These are phyloP conservation scores for Hypsibius dujardini DNA, from an alignment of 1,140 invertebrate species.

Conservation along the genomic window DNA sequence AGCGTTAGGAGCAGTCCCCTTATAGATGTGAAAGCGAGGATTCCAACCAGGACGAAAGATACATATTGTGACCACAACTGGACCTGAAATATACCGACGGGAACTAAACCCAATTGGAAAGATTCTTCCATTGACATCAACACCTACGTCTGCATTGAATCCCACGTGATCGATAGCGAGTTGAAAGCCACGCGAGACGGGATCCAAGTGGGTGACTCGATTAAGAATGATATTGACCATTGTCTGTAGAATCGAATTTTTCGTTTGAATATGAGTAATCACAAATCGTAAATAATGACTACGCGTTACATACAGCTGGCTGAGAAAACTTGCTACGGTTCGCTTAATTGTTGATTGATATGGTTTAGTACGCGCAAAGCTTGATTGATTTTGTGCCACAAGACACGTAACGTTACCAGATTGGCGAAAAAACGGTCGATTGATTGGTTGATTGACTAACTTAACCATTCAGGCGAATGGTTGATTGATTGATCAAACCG, in stretches of 20 bases:
- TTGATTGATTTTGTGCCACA: too few species aligned
- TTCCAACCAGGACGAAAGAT: slow-evolving; percentile 88
- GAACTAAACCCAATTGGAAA: too few species aligned
- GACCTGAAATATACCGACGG: slow-evolving; percentile 29
- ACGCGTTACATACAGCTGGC: slow-evolving; percentile 6
- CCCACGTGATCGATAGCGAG: slow-evolving; percentile 94
- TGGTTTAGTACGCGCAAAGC: too few species aligned
- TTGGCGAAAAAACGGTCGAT: too few species aligned
- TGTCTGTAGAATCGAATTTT: slow-evolving; percentile 44
- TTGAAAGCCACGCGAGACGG: slow-evolving; percentile 86
- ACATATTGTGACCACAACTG: slow-evolving; percentile 97
- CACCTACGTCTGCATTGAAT: slow-evolving; percentile 73
- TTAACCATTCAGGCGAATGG: too few species aligned
- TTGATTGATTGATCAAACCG: too few species aligned
- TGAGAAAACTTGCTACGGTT: too few species aligned
- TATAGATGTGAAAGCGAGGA: slow-evolving; percentile 94
- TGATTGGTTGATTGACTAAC: too few species aligned
- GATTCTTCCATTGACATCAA: slow-evolving; percentile 9
- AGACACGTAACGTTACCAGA: too few species aligned
- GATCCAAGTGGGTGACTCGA: slow-evolving; percentile 92
- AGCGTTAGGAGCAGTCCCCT: slow-evolving; percentile 81
- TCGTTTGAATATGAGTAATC: slow-evolving; percentile 20
- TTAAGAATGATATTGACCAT: slow-evolving; percentile 98
- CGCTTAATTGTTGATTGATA: too few species aligned
- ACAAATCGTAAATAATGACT: slow-evolving; percentile 18